Evolutionary conservation across 2,113 vertebrate species (phyloP), one percentile per base, ranked within the genome.

Genomic region (Stigmatopora argus): DNA sequence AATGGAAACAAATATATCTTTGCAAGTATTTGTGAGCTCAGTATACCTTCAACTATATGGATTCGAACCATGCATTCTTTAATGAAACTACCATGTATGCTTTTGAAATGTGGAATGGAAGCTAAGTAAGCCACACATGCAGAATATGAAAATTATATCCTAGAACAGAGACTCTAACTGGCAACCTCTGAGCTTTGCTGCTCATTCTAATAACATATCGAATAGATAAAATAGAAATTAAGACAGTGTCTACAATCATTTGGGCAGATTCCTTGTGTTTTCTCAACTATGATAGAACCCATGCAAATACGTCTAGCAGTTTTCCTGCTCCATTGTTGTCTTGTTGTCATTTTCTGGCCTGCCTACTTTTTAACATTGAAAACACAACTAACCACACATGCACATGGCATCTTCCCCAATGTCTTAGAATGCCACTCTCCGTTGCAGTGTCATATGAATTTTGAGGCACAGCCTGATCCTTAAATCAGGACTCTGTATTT

Each of bases 391-490:
- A n/a, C 62, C 56, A 62, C 56, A 57, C n/a, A 59, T 38, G 41
- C 35, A 38, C 35, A 38, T 7, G 35, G 57, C 10, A 57, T 74
- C 65, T 31, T 62, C 49, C 35, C 70, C 63, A 55, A 41, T 72
- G 62, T 72, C 67, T 78, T 78, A 79, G 9, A 82, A 79, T 65
- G 49, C 51, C 26, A 56, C 58, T 8, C 70, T 77, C 69, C 56
- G 73, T 77, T 79, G 72, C 55, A 62, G 48, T 79, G 83, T 86
- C 83, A 74, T 68, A 69, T 78, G 66, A 74, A 87, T 87, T 88
- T 88, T 73, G 69, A 78, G 81, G 77, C 74, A 64, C 31, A 45
- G 60, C 41, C 67, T 82, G 61, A 76, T 71, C 55, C 68, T 70
- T 77, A 76, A 73, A 81, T 66, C 60, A 64, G 72, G 69, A 63